Conservation (phyloP, 2,888 invertebrate genomes). For the Patella caerulea region DNA sequence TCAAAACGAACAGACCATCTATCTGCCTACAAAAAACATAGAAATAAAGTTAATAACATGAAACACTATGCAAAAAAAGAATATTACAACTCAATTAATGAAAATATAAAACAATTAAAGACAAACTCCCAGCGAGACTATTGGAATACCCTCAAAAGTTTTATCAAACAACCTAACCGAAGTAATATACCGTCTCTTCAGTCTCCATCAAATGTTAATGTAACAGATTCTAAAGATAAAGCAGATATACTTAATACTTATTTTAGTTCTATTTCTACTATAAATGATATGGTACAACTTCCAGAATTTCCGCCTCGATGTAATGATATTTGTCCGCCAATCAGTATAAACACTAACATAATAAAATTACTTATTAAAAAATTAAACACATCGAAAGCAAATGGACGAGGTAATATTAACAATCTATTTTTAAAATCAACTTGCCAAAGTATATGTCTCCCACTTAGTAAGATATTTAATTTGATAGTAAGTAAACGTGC, state of each 20-base stretch:
- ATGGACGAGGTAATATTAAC: background rate
- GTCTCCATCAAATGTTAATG: background rate
- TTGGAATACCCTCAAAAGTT: background rate
- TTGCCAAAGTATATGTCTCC: no score
- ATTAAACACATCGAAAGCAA: conserved; percentile 3
- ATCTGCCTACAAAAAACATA: background rate
- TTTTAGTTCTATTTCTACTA: conserved; percentile 10
- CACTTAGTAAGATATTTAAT: no score
- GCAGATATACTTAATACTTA: background rate
- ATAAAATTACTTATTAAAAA: background rate
- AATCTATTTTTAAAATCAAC: background rate
- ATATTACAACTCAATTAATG: background rate
- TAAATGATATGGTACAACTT: background rate
- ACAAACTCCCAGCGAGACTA: background rate
- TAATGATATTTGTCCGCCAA: no score
- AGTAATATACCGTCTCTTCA: background rate
- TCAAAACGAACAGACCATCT: background rate
- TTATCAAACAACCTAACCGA: background rate
- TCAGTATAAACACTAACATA: no score
- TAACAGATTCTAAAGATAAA: background rate
- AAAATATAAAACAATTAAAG: background rate
- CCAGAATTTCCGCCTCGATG: background rate
- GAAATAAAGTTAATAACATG: background rate
- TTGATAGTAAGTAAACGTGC: background rate
- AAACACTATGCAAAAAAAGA: background rate